Evolutionary conservation across 2,797 vertebrate genomes (phyloP), one percentile per base, ranked within the genome.

Genomic region (Xiphorhynchus erythropygius): DNA sequence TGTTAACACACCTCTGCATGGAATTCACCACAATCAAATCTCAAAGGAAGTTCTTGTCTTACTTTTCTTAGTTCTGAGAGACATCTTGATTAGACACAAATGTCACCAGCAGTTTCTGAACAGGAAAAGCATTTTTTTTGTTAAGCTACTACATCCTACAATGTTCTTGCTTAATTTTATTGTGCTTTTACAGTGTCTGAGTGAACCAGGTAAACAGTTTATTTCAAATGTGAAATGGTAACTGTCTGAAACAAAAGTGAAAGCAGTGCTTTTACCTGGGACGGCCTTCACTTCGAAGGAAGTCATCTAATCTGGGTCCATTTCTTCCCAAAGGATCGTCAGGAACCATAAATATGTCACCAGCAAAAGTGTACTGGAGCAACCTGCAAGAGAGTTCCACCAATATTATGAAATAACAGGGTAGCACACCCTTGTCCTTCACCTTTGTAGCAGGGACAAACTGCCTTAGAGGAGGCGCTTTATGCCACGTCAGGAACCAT

Each of bases 341-440:
- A 25, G 99, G 99, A 97, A 99, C 99, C 99, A 99, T 99, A 97
- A 99, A 99, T 96, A 99, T 98, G 95, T 99, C 99, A 93, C 99
- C 99, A 60, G 98, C 99, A 91, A 99, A 99, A 9, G 99, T 99
- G 83, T 99, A 99, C 96, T 99, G 99, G 67, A 99, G 98, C 91
- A 99, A 97, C 94, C 99, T 99, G 94, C 44, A 92, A 97, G 9
- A 96, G 30, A 97, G 50, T 78, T 90, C 52, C 68, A 91, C 83
- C 79, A 78, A 3, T 57, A 30, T 47, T 77, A 63, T 56, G 90
- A 70, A 55, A 30, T 46, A 64, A 46, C n/a, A 63, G 87, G 33
- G 18, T 18, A 57, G 74, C 35, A 46, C 16, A 67, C 42, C 52
- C 32, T 80, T 3, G 70, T 44, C 64, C 60, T 70, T 87, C 50